Conservation (phyloP, 1,140 invertebrate genomes). For the Scaptodrosophila lebanonensis region DNA sequence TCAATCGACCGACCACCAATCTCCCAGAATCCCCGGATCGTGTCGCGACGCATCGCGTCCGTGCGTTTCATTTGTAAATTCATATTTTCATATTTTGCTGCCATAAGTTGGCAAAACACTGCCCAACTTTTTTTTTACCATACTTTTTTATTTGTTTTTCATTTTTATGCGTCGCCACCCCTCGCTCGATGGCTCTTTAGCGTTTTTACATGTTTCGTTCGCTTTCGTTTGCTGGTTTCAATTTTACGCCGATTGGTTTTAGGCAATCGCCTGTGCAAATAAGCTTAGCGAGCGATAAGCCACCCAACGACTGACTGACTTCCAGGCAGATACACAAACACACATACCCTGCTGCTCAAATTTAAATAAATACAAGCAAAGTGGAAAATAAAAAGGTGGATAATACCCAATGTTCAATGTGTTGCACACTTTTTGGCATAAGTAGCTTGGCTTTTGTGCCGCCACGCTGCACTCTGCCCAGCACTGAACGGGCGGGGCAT, state of each 20-base stretch:
- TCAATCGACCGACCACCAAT: no score
- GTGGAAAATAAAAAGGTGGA: conserved; percentile 61
- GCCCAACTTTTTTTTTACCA: conserved; percentile 33
- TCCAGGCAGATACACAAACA: no score
- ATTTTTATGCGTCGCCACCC: conserved; percentile 59
- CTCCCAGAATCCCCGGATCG: no score
- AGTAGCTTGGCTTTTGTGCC: no score
- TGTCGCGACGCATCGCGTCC: conserved; percentile 11
- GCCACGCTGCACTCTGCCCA: no score
- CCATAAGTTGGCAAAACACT: conserved; percentile 44
- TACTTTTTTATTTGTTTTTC: conserved; percentile 63
- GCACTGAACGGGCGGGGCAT: no score
- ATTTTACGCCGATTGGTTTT: conserved; percentile 76
- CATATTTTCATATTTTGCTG: conserved; percentile 64
- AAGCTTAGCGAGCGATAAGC: conserved; percentile 70
- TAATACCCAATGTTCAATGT: conserved; percentile 36
- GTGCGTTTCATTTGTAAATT: conserved; percentile 74
- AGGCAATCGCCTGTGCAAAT: conserved; percentile 76
- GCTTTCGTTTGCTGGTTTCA: conserved; percentile 61
- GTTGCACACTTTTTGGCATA: no score
- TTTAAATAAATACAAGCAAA: conserved; percentile 74
- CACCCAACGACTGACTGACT: conserved; percentile 20
- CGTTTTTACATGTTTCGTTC: conserved; percentile 35
- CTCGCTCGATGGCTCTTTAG: conserved; percentile 30
- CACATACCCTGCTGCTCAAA: conserved; percentile 39